phyloP scores from a whole-genome alignment of 2,888 invertebrate species.

The Nemurella pictetii region DNA sequence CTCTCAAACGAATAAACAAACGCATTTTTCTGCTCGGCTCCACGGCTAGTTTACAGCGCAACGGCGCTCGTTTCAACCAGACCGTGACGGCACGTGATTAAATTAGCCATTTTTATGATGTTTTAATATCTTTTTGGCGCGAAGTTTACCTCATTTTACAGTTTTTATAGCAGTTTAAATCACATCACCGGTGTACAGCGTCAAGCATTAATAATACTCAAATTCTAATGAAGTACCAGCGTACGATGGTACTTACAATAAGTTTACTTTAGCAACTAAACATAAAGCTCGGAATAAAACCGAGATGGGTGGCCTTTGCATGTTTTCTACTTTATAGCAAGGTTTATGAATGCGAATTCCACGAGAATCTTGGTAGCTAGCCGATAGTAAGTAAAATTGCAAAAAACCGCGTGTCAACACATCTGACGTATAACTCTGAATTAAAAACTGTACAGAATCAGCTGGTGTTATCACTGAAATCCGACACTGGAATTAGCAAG shows the following conservation, averaged over 20 bases:
- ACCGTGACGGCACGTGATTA: neutral
- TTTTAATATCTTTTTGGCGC: slow-evolving; percentile 12
- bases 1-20: neutral
- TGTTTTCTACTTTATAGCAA: neutral
- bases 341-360: neutral
- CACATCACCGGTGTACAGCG: neutral
- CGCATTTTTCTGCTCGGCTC: neutral
- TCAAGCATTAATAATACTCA: neutral
- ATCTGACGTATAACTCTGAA: too few species aligned
- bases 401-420: too few species aligned
- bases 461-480: too few species aligned
- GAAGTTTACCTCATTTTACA: neutral
- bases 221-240: neutral
- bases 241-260: neutral
- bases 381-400: neutral
- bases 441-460: too few species aligned
- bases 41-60: neutral
- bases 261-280: neutral
- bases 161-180: neutral
- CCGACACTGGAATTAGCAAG: too few species aligned
- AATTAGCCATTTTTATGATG: neutral
- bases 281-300: neutral
- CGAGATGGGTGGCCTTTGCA: neutral
- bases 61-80: neutral
- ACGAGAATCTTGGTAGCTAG: neutral